Evolutionary conservation across 1,140 invertebrate genomes (phyloP), one percentile per base, ranked within the genome.

Genomic region (Drosophila biarmipes): DNA sequence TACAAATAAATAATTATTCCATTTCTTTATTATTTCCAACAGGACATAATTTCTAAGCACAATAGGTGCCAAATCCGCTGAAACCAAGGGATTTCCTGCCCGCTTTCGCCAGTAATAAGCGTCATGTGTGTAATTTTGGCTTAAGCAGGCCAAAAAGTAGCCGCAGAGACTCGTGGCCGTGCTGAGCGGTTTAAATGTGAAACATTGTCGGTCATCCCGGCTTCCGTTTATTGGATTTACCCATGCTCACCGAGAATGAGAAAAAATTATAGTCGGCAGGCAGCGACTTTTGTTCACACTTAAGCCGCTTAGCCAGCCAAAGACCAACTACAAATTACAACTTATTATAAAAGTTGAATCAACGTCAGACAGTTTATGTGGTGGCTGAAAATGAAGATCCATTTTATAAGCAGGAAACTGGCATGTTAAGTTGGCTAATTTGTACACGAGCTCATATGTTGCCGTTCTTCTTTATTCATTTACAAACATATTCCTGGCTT

Each of bases 401-500:
- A 43, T 52, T 64, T 67, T 15, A 66, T 19, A 64, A 51, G 29
- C 24, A 67, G 17, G 1, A 63, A 38, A 34, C 27, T 49, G 14
- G 10, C 40, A 46, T 43, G 21, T 59, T 59, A 40, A 34, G 14
- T 49, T 67, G 31, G 62, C 17, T 75, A 76, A 80, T 80, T 77
- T 69, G 58, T 80, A 80, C 66, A 64, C 51, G 43, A 56, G 64
- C 67, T 71, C 38, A 69, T 55, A 76, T 63, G 64, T 80, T 61
- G 78, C 64, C 52, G 51, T 27, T n/a, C 27, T 46, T 59, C 52
- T 80, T 87, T 87, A 81, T 75, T 87, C 52, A 81, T 81, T 74
- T 81, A 85, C 82, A 85, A 80, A 85, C 59, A 78, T 81, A 87
- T 69, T 66, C 40, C 62, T 59, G 53, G 71, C 45, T 69, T 53